phyloP scores from a whole-genome alignment of 2,888 invertebrate species.

The Drosophila ustulata region DNA sequence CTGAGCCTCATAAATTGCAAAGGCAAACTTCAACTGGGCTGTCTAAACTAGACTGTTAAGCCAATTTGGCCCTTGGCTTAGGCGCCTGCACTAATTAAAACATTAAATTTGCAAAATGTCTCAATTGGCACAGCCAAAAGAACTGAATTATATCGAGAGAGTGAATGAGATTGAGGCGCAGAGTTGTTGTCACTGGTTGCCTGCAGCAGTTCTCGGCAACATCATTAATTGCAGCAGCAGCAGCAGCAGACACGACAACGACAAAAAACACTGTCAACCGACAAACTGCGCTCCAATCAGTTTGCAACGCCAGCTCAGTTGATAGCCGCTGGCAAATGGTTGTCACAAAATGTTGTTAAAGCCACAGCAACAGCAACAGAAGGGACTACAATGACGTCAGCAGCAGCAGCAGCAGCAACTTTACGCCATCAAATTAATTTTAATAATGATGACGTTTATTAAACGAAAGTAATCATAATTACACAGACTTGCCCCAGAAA shows the following conservation, averaged over 20 bases:
- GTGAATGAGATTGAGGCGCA: too few relatives aligned
- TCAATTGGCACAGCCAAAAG: conserved; percentile 30
- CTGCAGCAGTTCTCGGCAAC: conserved; percentile 41
- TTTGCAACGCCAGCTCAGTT: conserved; percentile 42
- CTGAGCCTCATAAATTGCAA: conserved; percentile 48
- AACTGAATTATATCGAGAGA: neutral
- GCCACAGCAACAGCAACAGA: conserved; percentile 30
- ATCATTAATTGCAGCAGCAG: conserved; percentile 56
- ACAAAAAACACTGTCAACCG: conserved; percentile 36
- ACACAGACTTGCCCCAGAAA: conserved; percentile 39
- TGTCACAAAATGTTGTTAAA: conserved; percentile 52
- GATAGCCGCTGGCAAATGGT: conserved; percentile 44
- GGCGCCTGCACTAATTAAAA: conserved; percentile 60
- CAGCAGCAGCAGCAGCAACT: conserved; percentile 34
- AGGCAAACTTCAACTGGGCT: conserved; percentile 31
- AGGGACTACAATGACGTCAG: conserved; percentile 18
- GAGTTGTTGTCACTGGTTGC: conserved; percentile 21
- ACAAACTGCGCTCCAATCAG: conserved; percentile 43
- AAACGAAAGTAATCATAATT: conserved; percentile 65
- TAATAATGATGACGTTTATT: conserved; percentile 68
- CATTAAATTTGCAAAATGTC: conserved; percentile 54
- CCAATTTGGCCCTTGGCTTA: conserved; percentile 21
- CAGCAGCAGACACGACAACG: conserved; percentile 9
- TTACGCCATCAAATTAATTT: conserved; percentile 70
- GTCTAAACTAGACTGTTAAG: conserved; percentile 11